Evolutionary conservation across 2,888 invertebrate genomes (phyloP), one percentile per base, ranked within the genome.

Genomic region (Pocota personata): DNA sequence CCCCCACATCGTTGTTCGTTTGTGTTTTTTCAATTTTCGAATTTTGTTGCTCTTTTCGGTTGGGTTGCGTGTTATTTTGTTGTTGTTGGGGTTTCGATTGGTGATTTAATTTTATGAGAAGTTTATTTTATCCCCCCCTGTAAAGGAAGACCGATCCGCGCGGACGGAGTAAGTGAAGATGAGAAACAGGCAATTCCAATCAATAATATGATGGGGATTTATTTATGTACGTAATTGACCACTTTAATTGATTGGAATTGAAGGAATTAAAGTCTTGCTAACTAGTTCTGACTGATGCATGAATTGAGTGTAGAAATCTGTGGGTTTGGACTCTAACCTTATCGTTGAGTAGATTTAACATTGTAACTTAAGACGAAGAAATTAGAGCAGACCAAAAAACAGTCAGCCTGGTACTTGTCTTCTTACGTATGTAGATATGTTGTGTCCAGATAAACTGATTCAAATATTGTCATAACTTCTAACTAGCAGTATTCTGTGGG

Each of bases 21-120:
- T 83, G 46, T 75, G 50, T 62, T 27, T 43, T 60, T 50, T 64
- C 55, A 80, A 84, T 71, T 86, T 76, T 82, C 66, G 58, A 80
- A 71, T 58, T 76, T 37, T 72, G 80, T 60, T 80, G 48, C n/a
- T 57, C 19, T 73, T 60, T 64, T 48, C 27, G 7, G 52, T 75
- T 19, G 46, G 7, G 32, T n/a, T n/a, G 32, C 8, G 57, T 64
- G 40, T 40, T 40, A 14, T n/a, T 32, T 32, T 67, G 55, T 52
- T 69, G 67, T 50, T 50, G 58, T 60, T 77, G 58, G 55, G 12
- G 46, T 50, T 55, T 83, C 79, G 84, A 84, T 84, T 82, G 76
- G 82, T 77, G 82, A 86, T 86, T 86, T 86, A 86, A 86, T 86
- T 86, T 86, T 82, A 86, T 82, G 86, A 86, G 86, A 86, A 82